Conservation (phyloP, 2,113 vertebrate species). For the Rhipidura dahli region DNA sequence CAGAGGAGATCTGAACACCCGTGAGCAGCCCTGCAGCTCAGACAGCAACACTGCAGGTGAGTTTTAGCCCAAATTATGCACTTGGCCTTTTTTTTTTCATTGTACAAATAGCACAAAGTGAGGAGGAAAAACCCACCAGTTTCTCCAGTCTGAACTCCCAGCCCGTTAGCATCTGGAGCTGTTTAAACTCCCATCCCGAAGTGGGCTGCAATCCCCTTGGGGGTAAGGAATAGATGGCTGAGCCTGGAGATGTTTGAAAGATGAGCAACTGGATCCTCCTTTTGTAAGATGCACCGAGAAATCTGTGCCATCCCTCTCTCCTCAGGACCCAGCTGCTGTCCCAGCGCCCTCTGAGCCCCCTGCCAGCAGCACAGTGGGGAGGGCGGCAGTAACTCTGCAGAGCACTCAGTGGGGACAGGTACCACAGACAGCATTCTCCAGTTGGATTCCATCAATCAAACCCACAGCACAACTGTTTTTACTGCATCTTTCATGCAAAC, state of each 20-base stretch:
- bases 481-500: neutral
- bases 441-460: constrained; percentile 17
- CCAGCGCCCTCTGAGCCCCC: fast-evolving
- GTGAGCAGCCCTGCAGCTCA: neutral
- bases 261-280: neutral
- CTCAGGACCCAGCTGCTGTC: neutral
- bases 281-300: neutral
- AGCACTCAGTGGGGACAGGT: neutral
- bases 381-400: neutral
- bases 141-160: neutral
- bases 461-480: neutral
- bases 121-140: neutral
- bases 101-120: neutral
- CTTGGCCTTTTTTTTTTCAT: neutral
- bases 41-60: neutral
- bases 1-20: neutral
- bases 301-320: neutral
- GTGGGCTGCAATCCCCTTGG: neutral
- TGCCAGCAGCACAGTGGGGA: neutral
- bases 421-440: neutral
- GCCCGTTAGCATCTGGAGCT: neutral
- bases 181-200: neutral
- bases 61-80: fast-evolving
- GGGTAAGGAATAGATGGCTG: neutral
- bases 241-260: neutral